A percentile compares a stretch with the other conserved stretches of the same genome.
Evolutionary conservation across 2,797 vertebrate species (phyloP).

Genomic region (Tympanoctomys barrerae): DNA sequence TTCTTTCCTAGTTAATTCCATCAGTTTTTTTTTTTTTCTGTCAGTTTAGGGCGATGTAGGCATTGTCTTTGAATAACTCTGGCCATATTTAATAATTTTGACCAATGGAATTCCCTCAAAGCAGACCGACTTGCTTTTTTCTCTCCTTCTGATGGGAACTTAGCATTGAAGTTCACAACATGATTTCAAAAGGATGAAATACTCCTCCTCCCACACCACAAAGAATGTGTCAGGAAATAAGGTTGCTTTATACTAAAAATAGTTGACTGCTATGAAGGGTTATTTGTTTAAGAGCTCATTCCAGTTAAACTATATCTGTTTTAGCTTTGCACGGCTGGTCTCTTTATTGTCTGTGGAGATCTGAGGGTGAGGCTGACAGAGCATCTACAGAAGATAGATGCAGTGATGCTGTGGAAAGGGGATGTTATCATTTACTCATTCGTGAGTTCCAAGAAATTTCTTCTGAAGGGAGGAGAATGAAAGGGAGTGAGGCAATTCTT

Average conservation of each 20-base stretch:
- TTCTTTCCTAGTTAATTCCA: constrained; percentile 63
- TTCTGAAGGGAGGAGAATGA: constrained; percentile 25
- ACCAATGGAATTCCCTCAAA: not conserved
- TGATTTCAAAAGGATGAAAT: constrained; percentile 62
- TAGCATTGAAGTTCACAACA: constrained; percentile 42
- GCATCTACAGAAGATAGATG: not conserved
- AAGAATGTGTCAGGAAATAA: constrained; percentile 57
- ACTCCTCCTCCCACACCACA: not conserved
- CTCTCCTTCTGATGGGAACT: constrained; percentile 31
- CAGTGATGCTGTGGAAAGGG: constrained; percentile 27
- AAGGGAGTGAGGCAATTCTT: constrained; percentile 8
- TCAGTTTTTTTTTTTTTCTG: constrained; percentile 15
- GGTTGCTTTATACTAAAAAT: constrained; percentile 10
- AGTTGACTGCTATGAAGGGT: constrained; percentile 33
- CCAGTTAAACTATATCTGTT: not conserved
- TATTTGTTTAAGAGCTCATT: constrained; percentile 35
- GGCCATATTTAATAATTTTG: constrained; percentile 54
- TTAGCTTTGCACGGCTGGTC: not conserved
- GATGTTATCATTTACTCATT: not conserved
- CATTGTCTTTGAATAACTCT: constrained; percentile 54
- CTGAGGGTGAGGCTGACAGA: not conserved
- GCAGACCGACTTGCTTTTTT: constrained; percentile 34
- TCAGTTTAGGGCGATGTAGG: constrained; percentile 59
- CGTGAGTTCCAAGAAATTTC: not conserved
- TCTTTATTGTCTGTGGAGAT: constrained; percentile 21